A percentile compares a stretch with the other conserved stretches of the same genome.
Evolutionary conservation across 2,113 vertebrate genomes (phyloP).

Genomic region (Alexandromys fortis): DNA sequence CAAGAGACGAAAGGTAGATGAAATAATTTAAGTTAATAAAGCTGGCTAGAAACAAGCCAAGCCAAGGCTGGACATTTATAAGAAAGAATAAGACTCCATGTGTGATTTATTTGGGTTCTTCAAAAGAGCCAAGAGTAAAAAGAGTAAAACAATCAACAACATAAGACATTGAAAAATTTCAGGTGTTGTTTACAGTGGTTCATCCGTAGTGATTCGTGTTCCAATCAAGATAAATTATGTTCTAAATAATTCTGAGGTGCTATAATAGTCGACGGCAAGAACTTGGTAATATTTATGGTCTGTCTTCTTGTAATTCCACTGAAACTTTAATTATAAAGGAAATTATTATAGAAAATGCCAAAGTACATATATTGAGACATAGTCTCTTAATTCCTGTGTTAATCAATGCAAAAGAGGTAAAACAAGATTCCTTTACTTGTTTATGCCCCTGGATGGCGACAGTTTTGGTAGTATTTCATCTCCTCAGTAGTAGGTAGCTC

Average conservation of each 20-base stretch:
- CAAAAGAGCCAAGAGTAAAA: too few relatives aligned
- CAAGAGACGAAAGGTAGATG: too few relatives aligned
- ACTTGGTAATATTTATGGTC: not conserved
- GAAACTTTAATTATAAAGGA: not conserved
- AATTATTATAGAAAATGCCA: not conserved
- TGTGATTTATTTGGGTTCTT: too few relatives aligned
- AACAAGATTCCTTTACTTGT: not conserved
- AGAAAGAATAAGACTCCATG: too few relatives aligned
- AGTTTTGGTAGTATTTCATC: slow-evolving; percentile 10
- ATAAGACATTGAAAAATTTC: not conserved
- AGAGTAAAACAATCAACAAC: too few relatives aligned
- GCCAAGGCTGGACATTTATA: too few relatives aligned
- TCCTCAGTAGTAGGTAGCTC: not conserved
- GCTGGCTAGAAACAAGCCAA: too few relatives aligned
- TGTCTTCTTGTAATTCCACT: not conserved
- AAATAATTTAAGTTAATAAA: too few relatives aligned
- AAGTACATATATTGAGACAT: not conserved
- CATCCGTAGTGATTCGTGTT: not conserved
- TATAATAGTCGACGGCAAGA: not conserved
- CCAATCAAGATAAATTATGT: not conserved
- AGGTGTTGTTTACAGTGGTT: not conserved
- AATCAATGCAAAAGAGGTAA: not conserved
- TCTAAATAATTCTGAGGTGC: not conserved
- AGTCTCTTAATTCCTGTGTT: not conserved
- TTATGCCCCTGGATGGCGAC: not conserved